Evolutionary conservation across 1,140 invertebrate species (phyloP).

Genomic region (Antheraea pernyi): DNA sequence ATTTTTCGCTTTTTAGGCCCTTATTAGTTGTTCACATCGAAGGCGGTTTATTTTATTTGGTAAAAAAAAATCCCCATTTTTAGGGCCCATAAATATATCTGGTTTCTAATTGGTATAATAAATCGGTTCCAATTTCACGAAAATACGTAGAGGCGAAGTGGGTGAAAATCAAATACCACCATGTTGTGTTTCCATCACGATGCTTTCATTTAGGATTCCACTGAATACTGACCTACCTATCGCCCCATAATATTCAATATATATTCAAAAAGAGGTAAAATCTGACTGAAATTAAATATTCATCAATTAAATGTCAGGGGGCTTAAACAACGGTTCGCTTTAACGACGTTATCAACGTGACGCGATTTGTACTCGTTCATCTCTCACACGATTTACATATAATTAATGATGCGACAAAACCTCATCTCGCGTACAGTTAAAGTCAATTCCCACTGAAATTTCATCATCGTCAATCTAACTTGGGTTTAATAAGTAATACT

Average conservation of each 20-base stretch:
- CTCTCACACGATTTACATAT: conserved; percentile 34
- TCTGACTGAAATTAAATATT: neutral
- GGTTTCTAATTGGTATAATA: too few relatives aligned
- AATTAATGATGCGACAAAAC: conserved; percentile 68
- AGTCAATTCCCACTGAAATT: conserved; percentile 78
- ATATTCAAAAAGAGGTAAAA: neutral
- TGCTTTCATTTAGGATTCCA: too few relatives aligned
- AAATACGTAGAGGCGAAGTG: too few relatives aligned
- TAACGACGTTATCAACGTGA: conserved; percentile 15
- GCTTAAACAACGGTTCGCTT: conserved; percentile 5
- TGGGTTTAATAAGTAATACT: conserved; percentile 73
- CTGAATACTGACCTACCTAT: too few relatives aligned
- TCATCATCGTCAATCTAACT: conserved; percentile 77
- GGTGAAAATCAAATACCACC: too few relatives aligned
- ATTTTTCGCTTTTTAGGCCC: too few relatives aligned
- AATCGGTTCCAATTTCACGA: too few relatives aligned
- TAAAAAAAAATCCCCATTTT: too few relatives aligned
- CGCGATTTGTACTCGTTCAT: conserved; percentile 26
- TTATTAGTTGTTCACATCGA: too few relatives aligned
- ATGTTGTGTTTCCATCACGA: too few relatives aligned
- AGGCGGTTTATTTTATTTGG: too few relatives aligned
- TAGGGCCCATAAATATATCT: too few relatives aligned
- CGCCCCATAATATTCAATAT: neutral
- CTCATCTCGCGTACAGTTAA: conserved; percentile 66
- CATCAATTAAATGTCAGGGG: neutral